phyloP scores from a whole-genome alignment of 2,113 vertebrate species.

The Sapajus apella region DNA sequence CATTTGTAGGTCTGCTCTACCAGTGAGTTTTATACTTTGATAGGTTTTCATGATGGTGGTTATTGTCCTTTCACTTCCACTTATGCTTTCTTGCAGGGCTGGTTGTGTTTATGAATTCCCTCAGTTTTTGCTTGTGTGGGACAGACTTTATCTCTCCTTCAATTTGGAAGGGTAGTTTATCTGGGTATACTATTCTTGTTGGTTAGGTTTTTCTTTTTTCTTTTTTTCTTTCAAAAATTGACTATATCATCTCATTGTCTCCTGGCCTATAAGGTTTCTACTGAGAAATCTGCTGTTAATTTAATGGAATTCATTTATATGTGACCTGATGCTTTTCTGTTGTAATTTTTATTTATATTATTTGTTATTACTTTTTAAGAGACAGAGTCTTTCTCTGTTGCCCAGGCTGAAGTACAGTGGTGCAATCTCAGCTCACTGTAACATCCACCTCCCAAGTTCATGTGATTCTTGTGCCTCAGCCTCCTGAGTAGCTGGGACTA shows the following conservation, averaged over 20 bases:
- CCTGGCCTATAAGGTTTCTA: neutral
- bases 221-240: neutral
- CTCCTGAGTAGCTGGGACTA: no score
- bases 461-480: no score
- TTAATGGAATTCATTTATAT: neutral
- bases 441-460: no score
- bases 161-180: neutral
- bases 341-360: neutral
- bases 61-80: neutral
- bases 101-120: neutral
- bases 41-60: neutral
- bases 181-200: neutral
- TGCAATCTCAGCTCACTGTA: no score
- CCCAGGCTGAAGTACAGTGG: no score
- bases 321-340: neutral
- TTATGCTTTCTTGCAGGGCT: neutral
- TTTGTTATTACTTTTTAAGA: no score
- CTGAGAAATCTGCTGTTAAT: neutral
- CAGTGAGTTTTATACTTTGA: neutral
- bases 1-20: neutral
- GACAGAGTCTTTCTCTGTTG: no score
- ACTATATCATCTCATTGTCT: neutral
- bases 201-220: neutral
- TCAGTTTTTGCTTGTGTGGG: neutral
- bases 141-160: neutral